phyloP scores from a whole-genome alignment of 2,113 vertebrate genomes.

The Pogonocichla stellata region DNA sequence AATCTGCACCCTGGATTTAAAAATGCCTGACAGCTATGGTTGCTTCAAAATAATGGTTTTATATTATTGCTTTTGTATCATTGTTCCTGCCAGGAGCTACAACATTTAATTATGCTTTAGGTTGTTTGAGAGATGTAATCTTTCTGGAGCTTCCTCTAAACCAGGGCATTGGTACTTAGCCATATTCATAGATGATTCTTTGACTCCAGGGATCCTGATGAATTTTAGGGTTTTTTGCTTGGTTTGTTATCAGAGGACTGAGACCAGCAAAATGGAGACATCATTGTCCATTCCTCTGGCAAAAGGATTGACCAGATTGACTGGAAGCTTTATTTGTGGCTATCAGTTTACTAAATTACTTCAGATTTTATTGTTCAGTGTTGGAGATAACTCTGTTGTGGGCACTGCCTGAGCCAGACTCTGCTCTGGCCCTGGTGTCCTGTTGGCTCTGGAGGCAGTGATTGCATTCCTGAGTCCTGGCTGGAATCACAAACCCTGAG shows the following conservation, averaged over 20 bases:
- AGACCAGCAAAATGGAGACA: not conserved
- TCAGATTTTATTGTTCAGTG: not conserved
- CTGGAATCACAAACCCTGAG: not conserved
- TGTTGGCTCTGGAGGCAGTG: not conserved
- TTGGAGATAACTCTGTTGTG: not conserved
- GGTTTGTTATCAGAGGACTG: not conserved
- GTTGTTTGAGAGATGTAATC: not conserved
- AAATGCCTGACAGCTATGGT: not conserved
- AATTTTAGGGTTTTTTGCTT: not conserved
- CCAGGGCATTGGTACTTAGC: not conserved
- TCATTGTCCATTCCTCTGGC: not conserved
- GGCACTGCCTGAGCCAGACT: not conserved
- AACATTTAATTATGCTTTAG: not conserved
- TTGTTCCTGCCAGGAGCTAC: not conserved
- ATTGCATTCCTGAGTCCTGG: not conserved
- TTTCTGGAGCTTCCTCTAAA: not conserved
- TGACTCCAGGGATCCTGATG: not conserved
- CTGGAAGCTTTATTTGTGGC: not conserved
- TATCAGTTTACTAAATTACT: not conserved
- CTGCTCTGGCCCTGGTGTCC: not conserved
- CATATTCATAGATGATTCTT: not conserved
- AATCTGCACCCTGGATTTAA: not conserved
- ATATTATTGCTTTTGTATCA: not conserved
- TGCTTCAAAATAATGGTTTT: not conserved
- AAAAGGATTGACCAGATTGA: not conserved